Evolutionary conservation across 2,797 vertebrate genomes (phyloP).

Genomic region (Oreortyx pictus): DNA sequence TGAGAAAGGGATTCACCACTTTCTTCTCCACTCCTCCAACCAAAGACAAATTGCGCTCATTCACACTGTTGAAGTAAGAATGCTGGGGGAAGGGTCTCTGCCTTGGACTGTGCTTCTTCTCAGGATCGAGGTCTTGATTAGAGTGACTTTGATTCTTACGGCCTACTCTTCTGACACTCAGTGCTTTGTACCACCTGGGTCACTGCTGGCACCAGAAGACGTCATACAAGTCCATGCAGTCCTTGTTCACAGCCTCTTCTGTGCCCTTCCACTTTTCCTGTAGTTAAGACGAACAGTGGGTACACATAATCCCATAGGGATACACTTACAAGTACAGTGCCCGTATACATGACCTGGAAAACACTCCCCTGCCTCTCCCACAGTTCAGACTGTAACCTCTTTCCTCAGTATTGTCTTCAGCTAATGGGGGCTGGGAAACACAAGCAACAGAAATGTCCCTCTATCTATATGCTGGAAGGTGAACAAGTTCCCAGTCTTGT

Average conservation of each 20-base stretch:
- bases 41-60: neutral
- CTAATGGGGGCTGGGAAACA: neutral
- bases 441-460: neutral
- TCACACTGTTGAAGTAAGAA: neutral
- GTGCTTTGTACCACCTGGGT: neutral
- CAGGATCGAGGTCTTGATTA: neutral
- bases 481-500: neutral
- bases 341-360: neutral
- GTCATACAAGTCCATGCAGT: too few species aligned
- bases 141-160: neutral
- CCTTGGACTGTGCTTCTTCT: neutral
- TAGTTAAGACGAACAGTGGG: neutral
- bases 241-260: neutral
- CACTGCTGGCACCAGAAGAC: neutral
- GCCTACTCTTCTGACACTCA: neutral
- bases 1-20: neutral
- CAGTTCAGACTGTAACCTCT: neutral
- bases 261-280: neutral
- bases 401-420: neutral
- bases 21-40: neutral
- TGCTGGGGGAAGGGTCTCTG: neutral
- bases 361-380: too few species aligned
- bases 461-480: neutral
- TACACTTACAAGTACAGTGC: rapidly evolving
- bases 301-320: neutral